Evolutionary conservation across 2,888 invertebrate species (phyloP), one percentile per base, ranked within the genome.

Genomic region (Nycteola revayana): DNA sequence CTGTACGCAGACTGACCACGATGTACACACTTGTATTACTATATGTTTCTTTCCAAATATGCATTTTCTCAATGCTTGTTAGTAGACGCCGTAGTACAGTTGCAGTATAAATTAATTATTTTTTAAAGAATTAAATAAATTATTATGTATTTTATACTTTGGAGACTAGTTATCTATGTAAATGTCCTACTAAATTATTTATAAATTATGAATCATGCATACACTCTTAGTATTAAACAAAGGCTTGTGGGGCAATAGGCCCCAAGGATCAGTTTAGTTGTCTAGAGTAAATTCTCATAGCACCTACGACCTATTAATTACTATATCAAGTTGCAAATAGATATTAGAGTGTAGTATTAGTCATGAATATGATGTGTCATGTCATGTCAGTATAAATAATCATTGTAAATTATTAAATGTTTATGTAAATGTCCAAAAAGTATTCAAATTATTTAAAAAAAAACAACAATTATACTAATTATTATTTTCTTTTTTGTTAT

Each of bases 401-500:
- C 88, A 85, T 78, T 88, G 88, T 88, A 88, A 86, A 88, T 88
- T 88, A 88, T 87, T 88, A 88, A 88, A 88, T 88, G 88, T 88
- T 88, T 87, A 88, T 88, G 88, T 88, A 88, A 87, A 88, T 87
- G 86, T 87, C 87, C 88, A 87, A 87, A 87, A 87, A 88, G 88
- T 88, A 88, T 88, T 88, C 85, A 88, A 87, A 87, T 87, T 88
- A 87, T 87, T 88, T 88, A 87, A 87, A 88, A 81, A 21, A 81
- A 82, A 82, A 64, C 76, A 75, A 87, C 82, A 81, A 87, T 83
- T 81, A 83, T 82, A 86, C 75, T 77, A 79, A 77, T 80, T 66
- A 71, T 75, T 72, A 67, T 77, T 83, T 85, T 77, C 64, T 80
- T 80, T 87, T 85, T 75, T 79, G 79, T 86, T 85, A 36, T 46